Conservation (phyloP, 2,113 vertebrate species). For the Melozone crissalis region DNA sequence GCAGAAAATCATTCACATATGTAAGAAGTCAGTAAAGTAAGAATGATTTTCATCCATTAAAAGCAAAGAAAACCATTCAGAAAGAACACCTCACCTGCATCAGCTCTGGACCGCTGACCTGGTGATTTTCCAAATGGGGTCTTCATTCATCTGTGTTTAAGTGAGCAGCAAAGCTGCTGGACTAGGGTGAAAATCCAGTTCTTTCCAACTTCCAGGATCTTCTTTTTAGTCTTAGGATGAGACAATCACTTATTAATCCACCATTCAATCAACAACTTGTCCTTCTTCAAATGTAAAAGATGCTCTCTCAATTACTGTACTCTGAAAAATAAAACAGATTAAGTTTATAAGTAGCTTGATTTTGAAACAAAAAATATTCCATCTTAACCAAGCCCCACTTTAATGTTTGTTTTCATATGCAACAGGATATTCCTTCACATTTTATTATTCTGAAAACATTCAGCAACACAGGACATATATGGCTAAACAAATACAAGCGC, state of each 20-base stretch:
- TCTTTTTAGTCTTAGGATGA: slow-evolving; percentile 40
- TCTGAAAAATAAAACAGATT: slow-evolving; percentile 69
- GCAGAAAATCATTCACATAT: neutral
- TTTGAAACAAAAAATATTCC: neutral
- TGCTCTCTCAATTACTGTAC: slow-evolving; percentile 38
- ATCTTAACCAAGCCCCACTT: neutral
- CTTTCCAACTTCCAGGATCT: slow-evolving; percentile 23
- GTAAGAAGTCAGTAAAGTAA: neutral
- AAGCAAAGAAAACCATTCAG: neutral
- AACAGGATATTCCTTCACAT: neutral
- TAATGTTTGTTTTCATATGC: neutral
- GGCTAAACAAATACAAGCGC: neutral
- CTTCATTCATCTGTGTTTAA: slow-evolving; percentile 98
- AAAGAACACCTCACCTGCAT: slow-evolving; percentile 80
- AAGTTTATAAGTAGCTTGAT: neutral
- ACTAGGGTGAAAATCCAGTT: slow-evolving; percentile 80
- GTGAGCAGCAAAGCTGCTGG: slow-evolving; percentile 90
- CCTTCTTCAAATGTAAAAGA: slow-evolving; percentile 29
- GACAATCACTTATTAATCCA: slow-evolving; percentile 57
- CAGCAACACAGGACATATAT: neutral
- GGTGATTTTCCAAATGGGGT: slow-evolving; percentile 94
- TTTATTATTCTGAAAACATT: neutral
- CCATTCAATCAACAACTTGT: slow-evolving; percentile 58
- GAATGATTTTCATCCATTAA: neutral
- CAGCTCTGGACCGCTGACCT: slow-evolving; percentile 92